Conservation (phyloP, 2,797 vertebrate species). For the Microctenopoma steveboyesi region DNA sequence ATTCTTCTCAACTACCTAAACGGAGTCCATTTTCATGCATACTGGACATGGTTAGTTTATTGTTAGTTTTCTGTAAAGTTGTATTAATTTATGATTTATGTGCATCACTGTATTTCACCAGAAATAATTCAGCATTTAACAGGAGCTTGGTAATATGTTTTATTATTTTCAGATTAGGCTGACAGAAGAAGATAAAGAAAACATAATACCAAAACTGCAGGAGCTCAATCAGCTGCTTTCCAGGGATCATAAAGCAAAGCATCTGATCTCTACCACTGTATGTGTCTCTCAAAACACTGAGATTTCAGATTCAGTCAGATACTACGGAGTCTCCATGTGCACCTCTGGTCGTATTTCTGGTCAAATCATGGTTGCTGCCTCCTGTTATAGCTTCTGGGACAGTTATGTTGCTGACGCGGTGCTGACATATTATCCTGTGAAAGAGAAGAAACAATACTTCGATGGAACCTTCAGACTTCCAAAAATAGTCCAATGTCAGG, state of each 20-base stretch:
- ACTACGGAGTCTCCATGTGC: constrained; percentile 57
- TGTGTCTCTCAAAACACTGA: constrained; percentile 16
- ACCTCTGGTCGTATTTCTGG: rapidly evolving
- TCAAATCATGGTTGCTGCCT: constrained; percentile 3
- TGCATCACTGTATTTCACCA: neutral
- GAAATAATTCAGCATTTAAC: neutral
- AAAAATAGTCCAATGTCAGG: neutral
- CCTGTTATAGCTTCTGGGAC: constrained; percentile 28
- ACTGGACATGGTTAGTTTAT: constrained; percentile 42
- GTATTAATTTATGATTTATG: neutral
- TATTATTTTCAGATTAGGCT: constrained; percentile 18
- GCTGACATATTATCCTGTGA: constrained; percentile 8
- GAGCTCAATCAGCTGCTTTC: rapidly evolving
- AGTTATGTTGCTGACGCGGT: constrained; percentile 34
- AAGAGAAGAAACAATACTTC: rapidly evolving
- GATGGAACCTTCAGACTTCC: constrained; percentile 43
- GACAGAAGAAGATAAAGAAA: rapidly evolving
- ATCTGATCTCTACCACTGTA: constrained; percentile 9
- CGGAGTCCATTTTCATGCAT: constrained; percentile 49
- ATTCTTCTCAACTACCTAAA: constrained; percentile 21
- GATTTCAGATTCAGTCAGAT: neutral
- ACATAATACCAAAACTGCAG: rapidly evolving
- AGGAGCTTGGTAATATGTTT: neutral
- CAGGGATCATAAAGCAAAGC: rapidly evolving
- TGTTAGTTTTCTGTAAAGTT: neutral